phyloP scores from a whole-genome alignment of 2,113 vertebrate genomes.

The Caranx melampygus region DNA sequence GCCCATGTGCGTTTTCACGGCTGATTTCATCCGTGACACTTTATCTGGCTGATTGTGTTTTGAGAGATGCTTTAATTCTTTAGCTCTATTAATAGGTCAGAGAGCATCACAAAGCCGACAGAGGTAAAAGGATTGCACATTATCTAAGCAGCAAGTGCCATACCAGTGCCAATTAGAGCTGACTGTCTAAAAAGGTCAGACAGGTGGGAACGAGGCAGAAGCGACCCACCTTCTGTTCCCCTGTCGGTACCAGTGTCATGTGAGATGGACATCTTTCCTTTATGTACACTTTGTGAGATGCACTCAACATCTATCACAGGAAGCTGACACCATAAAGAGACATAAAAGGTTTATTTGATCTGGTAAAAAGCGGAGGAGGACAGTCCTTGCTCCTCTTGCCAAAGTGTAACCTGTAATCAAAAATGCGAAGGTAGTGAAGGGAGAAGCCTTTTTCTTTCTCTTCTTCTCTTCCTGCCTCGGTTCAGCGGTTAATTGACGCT shows the following conservation, averaged over 20 bases:
- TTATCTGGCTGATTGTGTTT: conserved; percentile 50
- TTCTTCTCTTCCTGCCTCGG: neutral
- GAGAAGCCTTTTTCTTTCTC: neutral
- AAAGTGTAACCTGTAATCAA: conserved; percentile 2
- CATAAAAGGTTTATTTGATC: conserved; percentile 37
- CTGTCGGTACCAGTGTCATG: conserved; percentile 21
- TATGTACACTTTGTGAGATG: conserved; percentile 12
- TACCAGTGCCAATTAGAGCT: conserved; percentile 55
- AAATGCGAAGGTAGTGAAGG: neutral
- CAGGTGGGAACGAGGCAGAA: conserved; percentile 22
- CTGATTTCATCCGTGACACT: conserved; percentile 38
- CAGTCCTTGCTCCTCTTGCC: neutral
- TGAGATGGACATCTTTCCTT: conserved; percentile 35
- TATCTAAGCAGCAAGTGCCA: conserved; percentile 34
- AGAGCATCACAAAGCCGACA: conserved; percentile 25
- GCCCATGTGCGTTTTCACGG: conserved; percentile 23
- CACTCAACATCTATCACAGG: conserved; percentile 15
- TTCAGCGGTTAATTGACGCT: conserved; percentile 35
- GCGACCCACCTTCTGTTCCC: conserved; percentile 6
- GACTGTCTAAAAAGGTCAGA: conserved; percentile 63
- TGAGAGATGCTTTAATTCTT: conserved; percentile 65
- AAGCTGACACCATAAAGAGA: conserved; percentile 20
- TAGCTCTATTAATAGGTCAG: conserved; percentile 62
- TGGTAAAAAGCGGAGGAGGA: conserved; percentile 14
- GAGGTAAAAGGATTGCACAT: conserved; percentile 47